Percentiles rank a stretch among this genome's conserved stretches.
phyloP scores from a whole-genome alignment of 2,113 vertebrate genomes.

The Grus americana region DNA sequence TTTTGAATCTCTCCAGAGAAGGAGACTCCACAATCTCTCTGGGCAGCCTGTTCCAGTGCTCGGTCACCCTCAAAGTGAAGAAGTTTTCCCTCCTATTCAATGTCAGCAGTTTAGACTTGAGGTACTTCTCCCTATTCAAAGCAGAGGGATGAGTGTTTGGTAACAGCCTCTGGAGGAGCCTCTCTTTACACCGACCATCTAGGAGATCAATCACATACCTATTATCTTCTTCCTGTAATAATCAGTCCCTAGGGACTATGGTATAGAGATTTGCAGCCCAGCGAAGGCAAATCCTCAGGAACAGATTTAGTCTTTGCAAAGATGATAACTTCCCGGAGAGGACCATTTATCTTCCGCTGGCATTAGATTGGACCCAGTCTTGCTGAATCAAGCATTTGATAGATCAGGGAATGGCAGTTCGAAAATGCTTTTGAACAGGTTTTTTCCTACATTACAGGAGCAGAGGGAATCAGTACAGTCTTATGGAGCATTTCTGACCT shows the following conservation, averaged over 20 bases:
- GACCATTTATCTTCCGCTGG: not conserved
- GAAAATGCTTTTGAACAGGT: not conserved
- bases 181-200: not conserved
- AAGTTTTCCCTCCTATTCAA: no score
- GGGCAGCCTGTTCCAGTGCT: no score
- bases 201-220: not conserved
- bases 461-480: not conserved
- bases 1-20: no score
- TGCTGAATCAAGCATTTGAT: not conserved
- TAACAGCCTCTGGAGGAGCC: not conserved
- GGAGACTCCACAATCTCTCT: no score
- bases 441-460: not conserved
- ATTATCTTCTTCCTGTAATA: not conserved
- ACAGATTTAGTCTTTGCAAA: not conserved
- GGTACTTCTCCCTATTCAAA: not conserved
- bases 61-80: no score
- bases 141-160: not conserved
- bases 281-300: not conserved
- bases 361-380: not conserved
- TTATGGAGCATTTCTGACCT: not conserved
- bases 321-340: not conserved
- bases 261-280: not conserved
- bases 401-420: not conserved
- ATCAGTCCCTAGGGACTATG: not conserved
- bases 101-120: not conserved